These are phyloP conservation scores for Physocephala rufipes DNA, from an alignment of 2,888 invertebrate species.

Conservation along the genomic window DNA sequence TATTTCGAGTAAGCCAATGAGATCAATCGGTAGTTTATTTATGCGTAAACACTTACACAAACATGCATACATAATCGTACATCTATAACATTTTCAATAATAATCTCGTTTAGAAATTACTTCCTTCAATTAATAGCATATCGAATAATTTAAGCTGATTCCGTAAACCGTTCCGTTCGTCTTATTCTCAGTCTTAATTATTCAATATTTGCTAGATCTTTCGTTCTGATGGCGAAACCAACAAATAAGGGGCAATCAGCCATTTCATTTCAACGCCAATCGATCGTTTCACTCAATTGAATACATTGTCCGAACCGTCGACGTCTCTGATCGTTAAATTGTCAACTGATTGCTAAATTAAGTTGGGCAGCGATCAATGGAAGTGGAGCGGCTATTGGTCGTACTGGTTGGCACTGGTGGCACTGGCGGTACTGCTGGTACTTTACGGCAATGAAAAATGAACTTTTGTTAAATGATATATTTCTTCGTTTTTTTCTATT, in stretches of 20 bases:
- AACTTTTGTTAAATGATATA: constrained; percentile 27
- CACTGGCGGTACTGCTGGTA: constrained; percentile 11
- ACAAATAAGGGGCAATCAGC: constrained; percentile 47
- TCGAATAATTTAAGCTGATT: neutral
- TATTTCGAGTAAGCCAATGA: no score
- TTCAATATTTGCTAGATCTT: neutral
- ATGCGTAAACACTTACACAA: no score
- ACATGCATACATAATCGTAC: no score
- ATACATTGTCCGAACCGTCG: constrained; percentile 18
- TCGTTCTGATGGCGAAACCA: constrained; percentile 23
- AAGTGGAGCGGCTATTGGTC: neutral
- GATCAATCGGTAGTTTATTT: no score
- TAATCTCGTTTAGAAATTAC: neutral
- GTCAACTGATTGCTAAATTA: constrained; percentile 28
- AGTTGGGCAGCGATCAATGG: neutral
- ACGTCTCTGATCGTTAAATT: constrained; percentile 28
- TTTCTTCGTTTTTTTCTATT: neutral
- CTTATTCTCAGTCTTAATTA: no score
- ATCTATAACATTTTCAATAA: no score
- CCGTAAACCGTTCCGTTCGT: constrained; percentile 11
- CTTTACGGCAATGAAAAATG: neutral
- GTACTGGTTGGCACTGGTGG: neutral
- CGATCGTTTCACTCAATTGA: neutral
- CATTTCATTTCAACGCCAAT: constrained; percentile 6
- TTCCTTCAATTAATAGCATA: neutral